A percentile compares a stretch with the other conserved stretches of the same genome.
Evolutionary conservation across 2,888 invertebrate species (phyloP).

Genomic region (Epinotia bilunana): DNA sequence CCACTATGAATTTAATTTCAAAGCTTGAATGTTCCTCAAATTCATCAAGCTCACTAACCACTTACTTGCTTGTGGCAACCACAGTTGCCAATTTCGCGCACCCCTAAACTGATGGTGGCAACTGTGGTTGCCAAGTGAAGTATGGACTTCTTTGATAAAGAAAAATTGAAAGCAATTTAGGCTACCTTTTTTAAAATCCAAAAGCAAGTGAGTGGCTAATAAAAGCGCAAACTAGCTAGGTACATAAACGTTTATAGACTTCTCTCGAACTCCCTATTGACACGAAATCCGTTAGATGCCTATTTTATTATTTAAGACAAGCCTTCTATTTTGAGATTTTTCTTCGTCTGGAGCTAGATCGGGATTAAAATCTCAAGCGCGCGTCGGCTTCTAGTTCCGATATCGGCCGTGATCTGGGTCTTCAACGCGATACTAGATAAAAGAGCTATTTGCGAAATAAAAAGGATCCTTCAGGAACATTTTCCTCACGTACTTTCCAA

Average conservation of each 20-base stretch:
- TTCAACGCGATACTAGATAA: constrained; percentile 31
- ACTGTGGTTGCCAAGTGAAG: too few species aligned
- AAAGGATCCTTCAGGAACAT: constrained; percentile 13
- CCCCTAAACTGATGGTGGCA: too few species aligned
- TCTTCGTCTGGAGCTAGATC: constrained; percentile 35
- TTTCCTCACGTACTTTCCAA: constrained; percentile 18
- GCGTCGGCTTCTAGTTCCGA: constrained; percentile 30
- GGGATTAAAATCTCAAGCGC: constrained; percentile 44
- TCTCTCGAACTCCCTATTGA: neutral
- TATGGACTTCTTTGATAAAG: too few species aligned
- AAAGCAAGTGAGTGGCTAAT: too few species aligned
- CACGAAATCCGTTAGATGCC: constrained; percentile 13
- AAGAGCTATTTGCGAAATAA: constrained; percentile 29
- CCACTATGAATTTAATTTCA: neutral
- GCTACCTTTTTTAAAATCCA: too few species aligned
- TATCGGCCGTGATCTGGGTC: constrained; percentile 31
- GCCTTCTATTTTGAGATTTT: constrained; percentile 41
- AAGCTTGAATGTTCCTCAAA: neutral
- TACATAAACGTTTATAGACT: neutral
- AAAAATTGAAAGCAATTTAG: too few species aligned
- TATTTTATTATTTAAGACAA: constrained; percentile 36
- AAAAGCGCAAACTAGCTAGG: too few species aligned
- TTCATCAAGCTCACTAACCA: neutral
- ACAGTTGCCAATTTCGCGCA: too few species aligned
- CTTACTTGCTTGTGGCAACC: too few species aligned